A percentile compares a stretch with the other conserved stretches of the same genome.
phyloP scores from a whole-genome alignment of 2,797 vertebrate species.

The Neomorphus geoffroyi region DNA sequence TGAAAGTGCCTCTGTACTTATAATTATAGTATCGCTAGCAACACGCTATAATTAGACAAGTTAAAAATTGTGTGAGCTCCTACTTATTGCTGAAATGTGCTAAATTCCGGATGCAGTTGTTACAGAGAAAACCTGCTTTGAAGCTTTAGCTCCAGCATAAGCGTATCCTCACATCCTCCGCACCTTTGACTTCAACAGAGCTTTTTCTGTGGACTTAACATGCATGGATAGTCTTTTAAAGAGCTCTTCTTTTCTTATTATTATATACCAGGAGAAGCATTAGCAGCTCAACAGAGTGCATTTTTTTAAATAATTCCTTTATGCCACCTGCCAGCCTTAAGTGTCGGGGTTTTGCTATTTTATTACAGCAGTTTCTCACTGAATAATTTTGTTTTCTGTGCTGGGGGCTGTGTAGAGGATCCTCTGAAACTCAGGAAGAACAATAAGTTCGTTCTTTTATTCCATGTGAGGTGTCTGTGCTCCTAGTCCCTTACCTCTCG shows the following conservation, averaged over 20 bases:
- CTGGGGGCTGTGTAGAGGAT: background rate
- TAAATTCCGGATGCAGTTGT: background rate
- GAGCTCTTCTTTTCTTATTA: background rate
- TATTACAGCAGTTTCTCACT: background rate
- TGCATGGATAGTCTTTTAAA: background rate
- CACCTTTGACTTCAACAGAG: background rate
- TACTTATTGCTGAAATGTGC: background rate
- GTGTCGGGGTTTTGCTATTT: background rate
- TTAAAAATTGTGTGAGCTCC: constrained; percentile 28
- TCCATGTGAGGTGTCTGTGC: background rate
- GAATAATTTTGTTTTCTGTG: background rate
- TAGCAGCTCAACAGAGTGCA: background rate
- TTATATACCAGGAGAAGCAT: background rate
- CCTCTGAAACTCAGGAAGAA: background rate
- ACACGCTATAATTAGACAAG: constrained; percentile 30
- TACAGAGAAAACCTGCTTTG: background rate
- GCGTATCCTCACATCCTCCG: background rate
- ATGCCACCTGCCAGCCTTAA: background rate
- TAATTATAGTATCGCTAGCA: background rate
- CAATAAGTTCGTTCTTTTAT: background rate
- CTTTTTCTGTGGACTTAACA: background rate
- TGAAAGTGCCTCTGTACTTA: background rate
- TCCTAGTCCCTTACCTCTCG: background rate
- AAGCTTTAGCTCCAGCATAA: background rate
- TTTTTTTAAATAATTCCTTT: background rate